Percentiles rank a stretch among this genome's conserved stretches.
Conservation (phyloP, 2,113 vertebrate species). For the Mugil cephalus region DNA sequence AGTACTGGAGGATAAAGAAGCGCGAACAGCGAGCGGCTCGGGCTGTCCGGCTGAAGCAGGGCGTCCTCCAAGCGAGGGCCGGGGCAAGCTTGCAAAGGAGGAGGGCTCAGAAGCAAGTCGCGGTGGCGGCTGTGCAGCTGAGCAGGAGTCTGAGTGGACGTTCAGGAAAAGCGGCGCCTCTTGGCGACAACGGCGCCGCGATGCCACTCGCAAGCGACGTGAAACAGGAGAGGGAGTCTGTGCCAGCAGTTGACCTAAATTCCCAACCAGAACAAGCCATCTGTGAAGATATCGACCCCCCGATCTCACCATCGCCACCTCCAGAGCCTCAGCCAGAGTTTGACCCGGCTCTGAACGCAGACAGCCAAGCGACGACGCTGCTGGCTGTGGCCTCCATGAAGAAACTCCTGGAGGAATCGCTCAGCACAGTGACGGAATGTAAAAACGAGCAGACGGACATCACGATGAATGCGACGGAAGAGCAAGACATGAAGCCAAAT, state of each 20-base stretch:
- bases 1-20: slow-evolving; percentile 84
- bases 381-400: slow-evolving; percentile 85
- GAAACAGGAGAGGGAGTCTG: slow-evolving; percentile 72
- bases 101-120: slow-evolving; percentile 47
- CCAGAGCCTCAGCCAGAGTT: slow-evolving; percentile 59
- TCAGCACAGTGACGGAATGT: slow-evolving; percentile 73
- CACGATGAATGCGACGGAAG: slow-evolving; percentile 45
- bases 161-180: slow-evolving; percentile 9
- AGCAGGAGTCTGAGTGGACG: neutral
- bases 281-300: slow-evolving; percentile 69
- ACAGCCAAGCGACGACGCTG: slow-evolving; percentile 81
- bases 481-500: slow-evolving; percentile 49
- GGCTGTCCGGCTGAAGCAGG: slow-evolving; percentile 62
- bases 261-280: slow-evolving; percentile 49
- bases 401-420: slow-evolving; percentile 83
- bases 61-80: slow-evolving; percentile 44
- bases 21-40: slow-evolving; percentile 81
- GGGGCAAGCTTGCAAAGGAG: slow-evolving; percentile 47
- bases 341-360: slow-evolving; percentile 62
- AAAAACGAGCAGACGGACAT: slow-evolving; percentile 32
- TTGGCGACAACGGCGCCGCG: neutral
- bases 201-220: slow-evolving; percentile 41
- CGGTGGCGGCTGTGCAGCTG: neutral
- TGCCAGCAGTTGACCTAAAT: slow-evolving; percentile 62
- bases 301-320: slow-evolving; percentile 32